Conservation (phyloP, 2,113 vertebrate species). For the Catharus bicknelli region DNA sequence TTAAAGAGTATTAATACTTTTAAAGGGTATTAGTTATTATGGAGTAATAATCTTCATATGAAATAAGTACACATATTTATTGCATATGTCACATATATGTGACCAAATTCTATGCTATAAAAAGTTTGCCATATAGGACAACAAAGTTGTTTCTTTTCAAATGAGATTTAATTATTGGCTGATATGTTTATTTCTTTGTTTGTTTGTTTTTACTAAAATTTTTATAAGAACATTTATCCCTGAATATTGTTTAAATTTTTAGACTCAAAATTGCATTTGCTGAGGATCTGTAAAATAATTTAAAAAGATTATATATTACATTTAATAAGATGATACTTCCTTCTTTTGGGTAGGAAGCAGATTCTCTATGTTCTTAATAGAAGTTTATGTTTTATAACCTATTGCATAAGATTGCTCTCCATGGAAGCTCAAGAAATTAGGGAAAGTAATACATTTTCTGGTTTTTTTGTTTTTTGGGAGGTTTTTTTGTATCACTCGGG, state of each 20-base stretch:
- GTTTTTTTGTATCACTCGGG: background rate
- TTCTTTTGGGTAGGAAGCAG: background rate
- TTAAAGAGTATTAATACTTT: background rate
- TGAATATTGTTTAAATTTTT: background rate
- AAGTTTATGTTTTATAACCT: background rate
- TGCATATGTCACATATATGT: background rate
- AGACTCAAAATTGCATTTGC: background rate
- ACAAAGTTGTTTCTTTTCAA: background rate
- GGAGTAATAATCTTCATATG: background rate
- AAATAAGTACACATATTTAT: background rate
- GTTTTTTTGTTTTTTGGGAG: background rate
- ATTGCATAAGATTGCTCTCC: background rate
- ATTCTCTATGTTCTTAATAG: background rate
- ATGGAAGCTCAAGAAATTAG: background rate
- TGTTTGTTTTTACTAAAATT: background rate
- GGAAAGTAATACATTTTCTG: background rate
- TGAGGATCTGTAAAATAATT: background rate
- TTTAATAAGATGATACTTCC: background rate
- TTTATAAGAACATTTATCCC: background rate
- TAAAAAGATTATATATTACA: background rate
- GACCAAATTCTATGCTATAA: background rate
- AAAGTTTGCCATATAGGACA: background rate
- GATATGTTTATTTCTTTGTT: background rate
- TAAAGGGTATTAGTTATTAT: background rate
- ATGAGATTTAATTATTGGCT: background rate